These are phyloP conservation scores for Diachasma alloeum DNA, from an alignment of 1,140 invertebrate species.

Conservation along the genomic window DNA sequence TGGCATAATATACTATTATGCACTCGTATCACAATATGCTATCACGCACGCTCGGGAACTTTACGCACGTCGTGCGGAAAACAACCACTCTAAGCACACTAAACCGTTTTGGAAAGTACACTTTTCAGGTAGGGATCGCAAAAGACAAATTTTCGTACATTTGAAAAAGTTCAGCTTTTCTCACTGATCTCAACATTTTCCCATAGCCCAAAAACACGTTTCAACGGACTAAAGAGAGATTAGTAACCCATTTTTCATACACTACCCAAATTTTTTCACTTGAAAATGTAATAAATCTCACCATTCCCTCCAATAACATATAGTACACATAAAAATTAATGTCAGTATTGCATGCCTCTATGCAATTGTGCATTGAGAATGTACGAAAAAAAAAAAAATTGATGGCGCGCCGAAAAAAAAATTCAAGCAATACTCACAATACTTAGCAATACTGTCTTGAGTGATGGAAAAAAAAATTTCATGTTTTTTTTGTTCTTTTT, in stretches of 20 bases:
- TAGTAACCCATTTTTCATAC: no score
- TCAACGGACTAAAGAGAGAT: neutral
- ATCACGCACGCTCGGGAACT: no score
- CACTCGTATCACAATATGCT: no score
- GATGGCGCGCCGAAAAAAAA: neutral
- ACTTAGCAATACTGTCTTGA: constrained; percentile 18
- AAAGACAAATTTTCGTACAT: no score
- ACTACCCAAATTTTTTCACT: neutral
- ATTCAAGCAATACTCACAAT: neutral
- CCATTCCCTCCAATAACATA: neutral
- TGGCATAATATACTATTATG: no score
- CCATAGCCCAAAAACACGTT: no score
- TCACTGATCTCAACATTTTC: no score
- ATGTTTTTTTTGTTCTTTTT: constrained; percentile 7
- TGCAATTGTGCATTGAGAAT: constrained; percentile 48
- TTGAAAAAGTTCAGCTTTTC: no score
- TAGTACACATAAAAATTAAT: neutral
- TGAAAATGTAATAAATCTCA: neutral
- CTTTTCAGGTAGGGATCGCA: no score
- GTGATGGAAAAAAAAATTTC: neutral
- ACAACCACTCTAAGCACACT: no score
- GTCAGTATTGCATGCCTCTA: constrained; percentile 19
- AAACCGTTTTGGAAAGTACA: no score
- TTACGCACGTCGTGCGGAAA: no score
- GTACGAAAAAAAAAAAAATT: constrained; percentile 24